phyloP scores from a whole-genome alignment of 2,888 invertebrate species.

The Melinaea marsaeus region DNA sequence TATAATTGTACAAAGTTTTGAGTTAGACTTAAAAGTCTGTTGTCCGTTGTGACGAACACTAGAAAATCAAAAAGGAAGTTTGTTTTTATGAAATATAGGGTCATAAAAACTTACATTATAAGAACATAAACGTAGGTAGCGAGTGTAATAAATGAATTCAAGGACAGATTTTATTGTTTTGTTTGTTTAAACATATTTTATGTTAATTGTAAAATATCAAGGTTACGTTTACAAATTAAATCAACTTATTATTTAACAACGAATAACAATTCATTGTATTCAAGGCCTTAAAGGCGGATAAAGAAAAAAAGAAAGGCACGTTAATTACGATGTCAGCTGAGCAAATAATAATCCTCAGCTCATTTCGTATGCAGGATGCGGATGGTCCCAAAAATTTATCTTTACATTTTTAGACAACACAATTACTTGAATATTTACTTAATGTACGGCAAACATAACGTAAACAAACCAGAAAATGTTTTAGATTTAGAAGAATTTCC shows the following conservation, averaged over 20 bases:
- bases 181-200: too few relatives aligned
- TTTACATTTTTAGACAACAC: conserved; percentile 64
- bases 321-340: conserved; percentile 72
- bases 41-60: too few relatives aligned
- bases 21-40: conserved; percentile 11
- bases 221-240: neutral
- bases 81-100: neutral
- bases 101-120: neutral
- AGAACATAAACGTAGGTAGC: too few relatives aligned
- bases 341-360: conserved; percentile 71
- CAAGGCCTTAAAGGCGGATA: conserved; percentile 38
- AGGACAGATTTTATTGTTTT: too few relatives aligned
- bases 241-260: neutral
- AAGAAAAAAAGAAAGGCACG: conserved; percentile 61
- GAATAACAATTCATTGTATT: conserved; percentile 10
- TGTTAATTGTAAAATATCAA: too few relatives aligned
- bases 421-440: conserved; percentile 72
- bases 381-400: conserved; percentile 61
- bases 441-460: conserved; percentile 47
- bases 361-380: conserved; percentile 66
- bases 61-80: neutral
- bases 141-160: too few relatives aligned
- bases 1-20: conserved; percentile 61
- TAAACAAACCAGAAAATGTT: conserved; percentile 51
- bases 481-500: conserved; percentile 21